Conservation (phyloP, 2,797 vertebrate genomes). For the Gymnothorax javanicus region DNA sequence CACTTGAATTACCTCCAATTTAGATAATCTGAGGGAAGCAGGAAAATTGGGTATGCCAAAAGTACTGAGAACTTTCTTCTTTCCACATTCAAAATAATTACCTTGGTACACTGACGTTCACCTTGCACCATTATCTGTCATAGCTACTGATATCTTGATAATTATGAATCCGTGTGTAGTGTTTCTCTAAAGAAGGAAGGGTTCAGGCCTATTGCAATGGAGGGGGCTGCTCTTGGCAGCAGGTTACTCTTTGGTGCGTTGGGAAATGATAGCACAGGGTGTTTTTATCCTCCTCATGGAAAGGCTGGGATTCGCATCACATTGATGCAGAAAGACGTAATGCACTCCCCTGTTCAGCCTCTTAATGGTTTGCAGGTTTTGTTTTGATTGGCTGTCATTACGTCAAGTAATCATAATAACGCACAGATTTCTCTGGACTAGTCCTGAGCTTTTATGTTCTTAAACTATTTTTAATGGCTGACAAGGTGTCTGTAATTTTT, state of each 20-base stretch:
- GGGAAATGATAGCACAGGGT: constrained; percentile 51
- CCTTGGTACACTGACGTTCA: constrained; percentile 48
- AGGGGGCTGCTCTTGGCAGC: constrained; percentile 42
- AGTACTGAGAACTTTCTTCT: constrained; percentile 27
- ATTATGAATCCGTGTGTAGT: constrained; percentile 26
- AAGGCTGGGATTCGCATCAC: constrained; percentile 51
- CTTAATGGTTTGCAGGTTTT: constrained; percentile 71
- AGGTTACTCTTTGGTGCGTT: constrained; percentile 45
- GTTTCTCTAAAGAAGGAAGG: not conserved
- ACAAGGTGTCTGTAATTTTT: constrained; percentile 54
- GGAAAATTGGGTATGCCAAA: constrained; percentile 53
- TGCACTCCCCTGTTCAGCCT: constrained; percentile 57
- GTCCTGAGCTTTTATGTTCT: constrained; percentile 62
- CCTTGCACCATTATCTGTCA: constrained; percentile 50
- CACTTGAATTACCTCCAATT: constrained; percentile 58
- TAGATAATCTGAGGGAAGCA: constrained; percentile 49
- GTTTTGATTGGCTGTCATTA: constrained; percentile 75
- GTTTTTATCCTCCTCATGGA: constrained; percentile 37
- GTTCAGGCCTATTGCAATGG: constrained; percentile 46
- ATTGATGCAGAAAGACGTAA: constrained; percentile 55
- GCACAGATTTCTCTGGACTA: constrained; percentile 62
- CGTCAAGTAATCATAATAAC: constrained; percentile 70
- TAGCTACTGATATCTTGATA: constrained; percentile 38
- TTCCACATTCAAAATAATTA: constrained; percentile 50
- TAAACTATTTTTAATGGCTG: constrained; percentile 60